Conservation (phyloP, 2,113 vertebrate genomes). For the Gymnocephalus cernua region DNA sequence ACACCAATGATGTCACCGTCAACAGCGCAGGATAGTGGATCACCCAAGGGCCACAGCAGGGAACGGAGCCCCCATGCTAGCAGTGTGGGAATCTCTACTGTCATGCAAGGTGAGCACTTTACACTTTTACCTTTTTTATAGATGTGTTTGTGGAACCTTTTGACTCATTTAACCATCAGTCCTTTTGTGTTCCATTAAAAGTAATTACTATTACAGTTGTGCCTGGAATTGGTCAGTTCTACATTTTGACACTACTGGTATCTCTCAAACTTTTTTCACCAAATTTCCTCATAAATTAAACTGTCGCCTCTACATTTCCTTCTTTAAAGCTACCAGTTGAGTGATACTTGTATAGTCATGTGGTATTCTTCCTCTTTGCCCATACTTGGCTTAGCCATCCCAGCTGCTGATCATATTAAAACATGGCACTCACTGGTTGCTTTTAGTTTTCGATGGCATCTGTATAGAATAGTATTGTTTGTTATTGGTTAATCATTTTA, state of each 20-base stretch:
- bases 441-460: neutral
- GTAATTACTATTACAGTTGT: neutral
- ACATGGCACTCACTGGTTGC: neutral
- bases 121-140: neutral
- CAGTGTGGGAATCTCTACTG: constrained; percentile 64
- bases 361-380: constrained; percentile 36
- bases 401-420: neutral
- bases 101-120: constrained; percentile 75
- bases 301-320: constrained; percentile 15
- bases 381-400: neutral
- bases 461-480: neutral
- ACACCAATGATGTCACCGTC: constrained; percentile 74
- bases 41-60: constrained; percentile 75
- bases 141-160: neutral
- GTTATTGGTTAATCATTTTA: neutral
- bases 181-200: neutral
- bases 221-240: neutral
- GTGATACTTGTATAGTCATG: neutral
- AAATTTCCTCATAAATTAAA: constrained; percentile 30
- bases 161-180: neutral
- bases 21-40: constrained; percentile 66
- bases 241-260: neutral
- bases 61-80: constrained; percentile 69
- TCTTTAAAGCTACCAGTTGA: constrained; percentile 1
- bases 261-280: neutral